Percentiles rank a stretch among this genome's conserved stretches.
phyloP scores from a whole-genome alignment of 2,113 vertebrate species.

The Ceyx melanurus region DNA sequence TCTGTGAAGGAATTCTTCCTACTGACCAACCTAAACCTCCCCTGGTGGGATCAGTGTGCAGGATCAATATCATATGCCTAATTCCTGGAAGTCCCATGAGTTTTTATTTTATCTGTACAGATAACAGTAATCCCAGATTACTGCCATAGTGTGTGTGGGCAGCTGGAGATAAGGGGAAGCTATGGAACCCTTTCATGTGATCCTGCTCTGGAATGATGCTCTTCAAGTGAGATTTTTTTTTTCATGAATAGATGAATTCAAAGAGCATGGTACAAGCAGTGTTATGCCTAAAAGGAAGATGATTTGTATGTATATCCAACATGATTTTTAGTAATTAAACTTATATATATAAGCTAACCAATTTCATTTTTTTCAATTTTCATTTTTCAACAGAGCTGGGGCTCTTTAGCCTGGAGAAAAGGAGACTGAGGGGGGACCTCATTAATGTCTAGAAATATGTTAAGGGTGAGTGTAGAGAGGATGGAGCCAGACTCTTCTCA shows the following conservation, averaged over 20 bases:
- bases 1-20: no score
- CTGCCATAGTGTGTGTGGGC: accelerated
- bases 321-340: neutral
- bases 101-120: neutral
- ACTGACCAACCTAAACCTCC: no score
- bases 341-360: neutral
- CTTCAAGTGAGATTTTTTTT: neutral
- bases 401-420: no score
- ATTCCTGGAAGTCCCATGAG: neutral
- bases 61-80: neutral
- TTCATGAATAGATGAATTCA: neutral
- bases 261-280: neutral
- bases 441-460: no score
- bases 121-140: neutral
- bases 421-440: no score
- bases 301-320: neutral
- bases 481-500: no score
- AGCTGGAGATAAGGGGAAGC: neutral
- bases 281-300: neutral
- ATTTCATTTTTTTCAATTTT: no score
- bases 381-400: no score
- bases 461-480: no score
- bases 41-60: neutral
- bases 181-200: neutral
- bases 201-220: neutral